Percentiles rank a stretch among this genome's conserved stretches.
Evolutionary conservation across 1,140 invertebrate species (phyloP).

Genomic region (Lanistes nyassanus): DNA sequence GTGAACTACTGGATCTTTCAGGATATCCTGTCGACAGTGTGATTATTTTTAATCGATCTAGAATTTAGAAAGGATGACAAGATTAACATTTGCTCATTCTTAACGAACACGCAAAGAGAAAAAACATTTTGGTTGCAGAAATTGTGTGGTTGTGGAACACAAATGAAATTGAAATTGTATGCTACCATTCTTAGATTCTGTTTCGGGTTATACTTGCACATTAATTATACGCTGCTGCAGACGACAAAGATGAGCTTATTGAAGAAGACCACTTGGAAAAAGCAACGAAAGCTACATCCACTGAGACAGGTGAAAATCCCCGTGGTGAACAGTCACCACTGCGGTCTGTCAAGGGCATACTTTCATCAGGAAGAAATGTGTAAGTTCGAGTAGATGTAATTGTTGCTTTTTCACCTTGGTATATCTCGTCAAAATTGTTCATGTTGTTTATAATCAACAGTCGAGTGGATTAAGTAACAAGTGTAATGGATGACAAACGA

Average conservation of each 20-base stretch:
- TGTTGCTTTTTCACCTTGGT: not conserved
- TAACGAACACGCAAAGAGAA: no score
- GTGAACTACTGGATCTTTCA: no score
- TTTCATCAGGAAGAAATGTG: constrained; percentile 40
- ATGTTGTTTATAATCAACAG: not conserved
- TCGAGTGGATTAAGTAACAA: no score
- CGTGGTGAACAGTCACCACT: constrained; percentile 20
- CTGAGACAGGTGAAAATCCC: constrained; percentile 4
- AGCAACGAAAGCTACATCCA: constrained; percentile 10
- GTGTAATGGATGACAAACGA: not conserved
- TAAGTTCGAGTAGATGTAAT: constrained; percentile 21
- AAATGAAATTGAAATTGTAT: not conserved
- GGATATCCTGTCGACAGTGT: no score
- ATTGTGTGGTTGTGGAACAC: not conserved
- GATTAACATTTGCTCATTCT: not conserved
- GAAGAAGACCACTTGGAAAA: constrained; percentile 17
- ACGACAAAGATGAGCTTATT: constrained; percentile 44
- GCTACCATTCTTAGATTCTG: not conserved
- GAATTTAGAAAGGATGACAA: not conserved
- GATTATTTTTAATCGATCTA: no score
- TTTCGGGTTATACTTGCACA: constrained; percentile 5
- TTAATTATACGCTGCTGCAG: no score
- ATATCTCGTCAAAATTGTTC: not conserved
- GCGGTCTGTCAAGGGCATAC: constrained; percentile 27
- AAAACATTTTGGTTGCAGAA: not conserved